phyloP scores from a whole-genome alignment of 2,113 vertebrate species.

The Aphelocoma coerulescens region DNA sequence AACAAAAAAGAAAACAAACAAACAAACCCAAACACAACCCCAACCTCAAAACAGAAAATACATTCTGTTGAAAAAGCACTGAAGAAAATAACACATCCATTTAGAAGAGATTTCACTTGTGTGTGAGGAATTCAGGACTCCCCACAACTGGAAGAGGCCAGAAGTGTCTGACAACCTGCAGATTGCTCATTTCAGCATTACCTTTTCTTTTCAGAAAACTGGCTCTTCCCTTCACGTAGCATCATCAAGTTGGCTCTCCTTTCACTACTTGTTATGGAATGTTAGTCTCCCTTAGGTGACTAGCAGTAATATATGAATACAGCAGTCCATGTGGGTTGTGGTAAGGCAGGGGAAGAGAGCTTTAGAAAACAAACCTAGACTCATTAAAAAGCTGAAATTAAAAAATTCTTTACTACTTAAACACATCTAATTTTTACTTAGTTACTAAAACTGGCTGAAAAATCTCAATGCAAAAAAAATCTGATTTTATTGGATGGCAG shows the following conservation, averaged over 20 bases:
- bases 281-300: background rate
- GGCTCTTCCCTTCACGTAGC: background rate
- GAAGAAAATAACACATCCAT: background rate
- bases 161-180: background rate
- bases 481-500: background rate
- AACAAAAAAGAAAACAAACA: background rate
- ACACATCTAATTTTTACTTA: background rate
- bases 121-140: background rate
- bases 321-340: background rate
- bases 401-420: background rate
- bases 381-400: background rate
- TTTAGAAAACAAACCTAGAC: background rate
- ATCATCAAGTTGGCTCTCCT: background rate
- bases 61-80: background rate
- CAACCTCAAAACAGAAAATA: background rate
- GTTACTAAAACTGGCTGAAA: background rate
- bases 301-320: background rate
- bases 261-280: background rate
- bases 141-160: background rate
- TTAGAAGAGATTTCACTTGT: background rate
- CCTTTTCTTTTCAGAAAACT: background rate
- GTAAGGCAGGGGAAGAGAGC: background rate
- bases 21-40: background rate
- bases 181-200: background rate
- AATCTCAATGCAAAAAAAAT: background rate